A percentile compares a stretch with the other conserved stretches of the same genome.
Conservation (phyloP, 2,888 invertebrate genomes). For the Tetragnatha montana region DNA sequence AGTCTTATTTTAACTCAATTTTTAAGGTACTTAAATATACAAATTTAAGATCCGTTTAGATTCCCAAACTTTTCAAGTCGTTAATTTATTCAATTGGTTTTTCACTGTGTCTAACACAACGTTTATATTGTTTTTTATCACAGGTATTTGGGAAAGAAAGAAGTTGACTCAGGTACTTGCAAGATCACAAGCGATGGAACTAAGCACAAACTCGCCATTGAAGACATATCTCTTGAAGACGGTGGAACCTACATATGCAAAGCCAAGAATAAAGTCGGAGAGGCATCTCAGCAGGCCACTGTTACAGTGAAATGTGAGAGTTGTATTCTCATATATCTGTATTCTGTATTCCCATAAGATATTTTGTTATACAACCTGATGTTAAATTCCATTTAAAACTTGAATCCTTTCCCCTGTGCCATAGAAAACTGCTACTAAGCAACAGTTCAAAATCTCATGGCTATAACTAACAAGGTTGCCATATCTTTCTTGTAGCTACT, state of each 20-base stretch:
- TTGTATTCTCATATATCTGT: too few species aligned
- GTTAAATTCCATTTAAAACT: too few species aligned
- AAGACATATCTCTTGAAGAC: constrained; percentile 71
- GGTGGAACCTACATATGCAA: constrained; percentile 75
- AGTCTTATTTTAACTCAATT: too few species aligned
- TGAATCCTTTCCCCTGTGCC: too few species aligned
- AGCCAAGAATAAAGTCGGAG: constrained; percentile 76
- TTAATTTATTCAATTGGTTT: too few species aligned
- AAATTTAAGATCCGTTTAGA: too few species aligned
- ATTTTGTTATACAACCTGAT: too few species aligned
- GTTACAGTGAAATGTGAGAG: constrained; percentile 78
- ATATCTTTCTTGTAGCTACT: neutral
- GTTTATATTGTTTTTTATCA: neutral
- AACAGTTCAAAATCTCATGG: neutral
- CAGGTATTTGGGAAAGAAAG: constrained; percentile 60
- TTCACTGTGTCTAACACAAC: too few species aligned
- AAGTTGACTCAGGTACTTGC: constrained; percentile 21
- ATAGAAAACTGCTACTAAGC: too few species aligned
- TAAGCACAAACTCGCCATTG: constrained; percentile 59
- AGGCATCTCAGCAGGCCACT: constrained; percentile 81
- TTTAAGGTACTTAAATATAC: too few species aligned
- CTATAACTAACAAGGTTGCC: neutral
- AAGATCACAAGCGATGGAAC: constrained; percentile 24
- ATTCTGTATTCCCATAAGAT: too few species aligned
- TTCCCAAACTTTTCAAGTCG: too few species aligned